Evolutionary conservation across 1,140 invertebrate species (phyloP).

Genomic region (Drosophila oshimai): DNA sequence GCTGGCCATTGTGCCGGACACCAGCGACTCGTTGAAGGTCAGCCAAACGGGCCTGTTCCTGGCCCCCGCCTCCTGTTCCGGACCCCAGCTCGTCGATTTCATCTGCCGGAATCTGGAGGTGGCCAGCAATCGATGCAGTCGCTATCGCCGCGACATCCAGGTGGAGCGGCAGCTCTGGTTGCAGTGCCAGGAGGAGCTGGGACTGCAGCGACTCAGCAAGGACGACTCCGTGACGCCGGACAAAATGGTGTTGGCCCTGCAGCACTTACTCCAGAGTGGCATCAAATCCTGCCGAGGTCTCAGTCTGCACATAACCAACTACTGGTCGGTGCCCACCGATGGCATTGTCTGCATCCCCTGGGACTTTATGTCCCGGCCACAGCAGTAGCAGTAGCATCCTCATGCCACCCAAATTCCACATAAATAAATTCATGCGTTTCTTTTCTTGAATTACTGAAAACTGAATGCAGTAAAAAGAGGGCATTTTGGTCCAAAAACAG

Average conservation of each 20-base stretch:
- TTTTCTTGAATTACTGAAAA: too few species aligned
- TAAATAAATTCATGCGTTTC: neutral
- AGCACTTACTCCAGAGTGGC: conserved; percentile 85
- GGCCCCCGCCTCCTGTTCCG: conserved; percentile 93
- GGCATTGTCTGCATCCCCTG: conserved; percentile 93
- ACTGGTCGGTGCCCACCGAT: conserved; percentile 86
- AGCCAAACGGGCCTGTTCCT: conserved; percentile 95
- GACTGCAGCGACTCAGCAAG: conserved; percentile 88
- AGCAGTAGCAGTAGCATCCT: neutral
- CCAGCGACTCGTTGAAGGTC: conserved; percentile 93
- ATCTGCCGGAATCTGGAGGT: conserved; percentile 90
- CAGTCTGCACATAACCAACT: conserved; percentile 90
- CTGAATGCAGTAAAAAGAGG: neutral
- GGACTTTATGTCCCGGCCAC: conserved; percentile 88
- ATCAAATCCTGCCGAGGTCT: conserved; percentile 83
- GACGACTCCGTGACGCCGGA: conserved; percentile 94
- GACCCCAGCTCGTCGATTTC: conserved; percentile 91
- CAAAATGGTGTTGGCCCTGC: conserved; percentile 92
- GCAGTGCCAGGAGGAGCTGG: conserved; percentile 86
- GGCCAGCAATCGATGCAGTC: conserved; percentile 86
- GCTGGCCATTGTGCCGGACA: conserved; percentile 94
- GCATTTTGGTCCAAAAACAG: neutral
- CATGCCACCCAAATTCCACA: neutral
- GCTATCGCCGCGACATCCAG: conserved; percentile 91
- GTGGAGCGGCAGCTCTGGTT: conserved; percentile 88